Conservation (phyloP, 1,140 invertebrate genomes). For the Hycleus cichorii region DNA sequence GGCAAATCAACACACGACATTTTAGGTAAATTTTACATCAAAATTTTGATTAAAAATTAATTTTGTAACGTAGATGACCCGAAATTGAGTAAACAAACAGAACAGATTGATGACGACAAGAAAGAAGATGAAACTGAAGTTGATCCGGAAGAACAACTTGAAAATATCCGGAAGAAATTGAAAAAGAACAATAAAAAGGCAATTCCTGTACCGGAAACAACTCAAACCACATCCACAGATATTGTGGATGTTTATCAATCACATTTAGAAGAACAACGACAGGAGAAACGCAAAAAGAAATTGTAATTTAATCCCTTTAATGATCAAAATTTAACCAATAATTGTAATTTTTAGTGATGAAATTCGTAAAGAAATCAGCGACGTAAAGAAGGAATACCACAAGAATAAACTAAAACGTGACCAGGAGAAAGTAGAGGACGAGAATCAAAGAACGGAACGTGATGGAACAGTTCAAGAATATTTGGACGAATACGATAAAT, state of each 20-base stretch:
- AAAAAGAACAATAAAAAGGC: slow-evolving; percentile 29
- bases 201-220: slow-evolving; percentile 10
- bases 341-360: slow-evolving; percentile 54
- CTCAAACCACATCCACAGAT: slow-evolving; percentile 27
- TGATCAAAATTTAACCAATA: slow-evolving; percentile 5
- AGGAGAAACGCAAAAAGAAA: slow-evolving; percentile 57
- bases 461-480: slow-evolving; percentile 66
- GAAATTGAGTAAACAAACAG: slow-evolving; percentile 67
- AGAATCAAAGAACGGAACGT: slow-evolving; percentile 42
- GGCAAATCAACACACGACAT: slow-evolving; percentile 93
- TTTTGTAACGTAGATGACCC: slow-evolving; percentile 60
- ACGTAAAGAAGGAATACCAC: slow-evolving; percentile 61
- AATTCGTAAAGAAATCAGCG: slow-evolving; percentile 67
- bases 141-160: slow-evolving; percentile 45
- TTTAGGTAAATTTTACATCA: slow-evolving; percentile 39
- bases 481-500: slow-evolving; percentile 68
- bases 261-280: slow-evolving; percentile 55
- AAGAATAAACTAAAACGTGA: slow-evolving; percentile 56
- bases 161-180: slow-evolving; percentile 47
- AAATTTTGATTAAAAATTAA: slow-evolving; percentile 8
- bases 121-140: slow-evolving; percentile 38
- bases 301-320: slow-evolving; percentile 45
- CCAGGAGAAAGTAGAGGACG: slow-evolving; percentile 41
- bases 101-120: slow-evolving; percentile 32
- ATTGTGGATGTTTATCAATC: slow-evolving; percentile 27